Base-by-base conservation (phyloP, 2,797 vertebrate genomes). In the Crocodylus rhombifer region DNA sequence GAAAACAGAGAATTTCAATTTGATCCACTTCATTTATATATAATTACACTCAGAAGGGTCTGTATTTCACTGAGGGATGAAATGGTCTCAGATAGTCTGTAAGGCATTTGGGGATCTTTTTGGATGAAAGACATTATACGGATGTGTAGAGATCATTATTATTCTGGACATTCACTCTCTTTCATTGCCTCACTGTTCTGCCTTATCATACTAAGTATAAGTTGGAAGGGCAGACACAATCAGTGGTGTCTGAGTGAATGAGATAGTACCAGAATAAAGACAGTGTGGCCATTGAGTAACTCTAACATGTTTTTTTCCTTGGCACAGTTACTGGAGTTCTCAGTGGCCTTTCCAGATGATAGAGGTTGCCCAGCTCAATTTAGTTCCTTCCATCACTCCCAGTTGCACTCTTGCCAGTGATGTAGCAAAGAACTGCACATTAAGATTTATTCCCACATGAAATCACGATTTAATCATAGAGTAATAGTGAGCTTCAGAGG, bases 1-100 rank as follows among this genome's bases (percentile, higher is more conserved):
- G 88, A 58, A 92, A 82, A 28, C 88, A 69, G 90, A 85, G 82
- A 61, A 25, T 21, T 81, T 82, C 88, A 94, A 93, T 92, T 80
- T 87, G 92, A 90, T 57, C 91, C 61, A 77, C 12, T 87, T 42
- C 58, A 55, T 78, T 88, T 91, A 79, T 14, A 60, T 4, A 36
- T 51, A 55, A 81, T 87, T 85, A 89, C 56, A 33, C 91, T 28
- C 73, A 87, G 67, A 64, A 93, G 16, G 63, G 90, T 51, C 86
- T 90, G 36, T 1, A 4, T 28, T 94, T 95, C 80, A 67, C 61
- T 95, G 88, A 85, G 88, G 80, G 21, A 21, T 71, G 67, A 71
- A 71, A 23, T 71, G 55, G 56, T 89, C 73, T 89, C 61, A 20
- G 67, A 26, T 87, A 76, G 69, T 82, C 67, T 60, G 67, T 78